Evolutionary conservation across 1,140 invertebrate genomes (phyloP).

Genomic region (Hermatobates lingyangjiaoensis): DNA sequence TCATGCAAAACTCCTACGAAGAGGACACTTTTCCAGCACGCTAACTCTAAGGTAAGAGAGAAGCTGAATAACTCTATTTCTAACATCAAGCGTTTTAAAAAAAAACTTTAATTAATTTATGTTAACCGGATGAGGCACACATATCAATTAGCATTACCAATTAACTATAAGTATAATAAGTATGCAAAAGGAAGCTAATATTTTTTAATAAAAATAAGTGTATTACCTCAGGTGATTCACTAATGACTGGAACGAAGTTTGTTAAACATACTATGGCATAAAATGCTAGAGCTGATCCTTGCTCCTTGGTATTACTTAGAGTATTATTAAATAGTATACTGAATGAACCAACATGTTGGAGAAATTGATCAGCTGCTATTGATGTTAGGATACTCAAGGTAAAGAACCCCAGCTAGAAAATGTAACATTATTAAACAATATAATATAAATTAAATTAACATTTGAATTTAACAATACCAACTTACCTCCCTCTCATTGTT

Average conservation of each 20-base stretch:
- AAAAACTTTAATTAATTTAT: too few relatives aligned
- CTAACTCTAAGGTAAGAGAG: too few relatives aligned
- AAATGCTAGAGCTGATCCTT: constrained; percentile 30
- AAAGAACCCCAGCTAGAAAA: constrained; percentile 43
- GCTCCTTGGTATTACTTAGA: constrained; percentile 27
- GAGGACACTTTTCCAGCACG: too few relatives aligned
- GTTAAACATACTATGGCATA: constrained; percentile 38
- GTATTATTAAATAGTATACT: constrained; percentile 29
- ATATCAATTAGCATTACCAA: too few relatives aligned
- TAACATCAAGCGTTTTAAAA: too few relatives aligned
- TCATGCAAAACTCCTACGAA: too few relatives aligned
- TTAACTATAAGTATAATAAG: too few relatives aligned
- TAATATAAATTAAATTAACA: too few relatives aligned
- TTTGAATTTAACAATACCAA: constrained; percentile 7
- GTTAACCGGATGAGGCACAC: too few relatives aligned
- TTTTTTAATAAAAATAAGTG: neutral
- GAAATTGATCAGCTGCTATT: constrained; percentile 31
- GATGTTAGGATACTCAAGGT: constrained; percentile 41
- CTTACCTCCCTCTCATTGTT: constrained; percentile 36
- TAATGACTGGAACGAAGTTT: neutral
- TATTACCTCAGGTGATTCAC: neutral
- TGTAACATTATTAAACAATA: too few relatives aligned
- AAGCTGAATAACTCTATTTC: too few relatives aligned
- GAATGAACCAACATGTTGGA: constrained; percentile 11
- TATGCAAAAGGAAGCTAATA: too few relatives aligned